Percentiles rank a stretch among this genome's conserved stretches.
phyloP scores from a whole-genome alignment of 1,140 invertebrate species.

The Eupristina koningsbergeri region DNA sequence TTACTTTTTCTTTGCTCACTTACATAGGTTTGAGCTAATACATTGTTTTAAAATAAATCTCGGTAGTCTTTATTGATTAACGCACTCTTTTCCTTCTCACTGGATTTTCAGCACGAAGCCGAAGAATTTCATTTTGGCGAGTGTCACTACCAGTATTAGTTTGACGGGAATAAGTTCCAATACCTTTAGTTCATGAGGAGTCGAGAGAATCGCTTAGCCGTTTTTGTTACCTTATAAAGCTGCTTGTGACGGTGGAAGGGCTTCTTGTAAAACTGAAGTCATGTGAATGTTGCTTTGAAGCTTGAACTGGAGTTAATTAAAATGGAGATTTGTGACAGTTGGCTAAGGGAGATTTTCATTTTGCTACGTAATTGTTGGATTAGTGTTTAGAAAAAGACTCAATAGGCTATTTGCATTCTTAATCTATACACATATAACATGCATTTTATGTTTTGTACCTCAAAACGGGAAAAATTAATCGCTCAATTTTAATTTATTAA shows the following conservation, averaged over 20 bases:
- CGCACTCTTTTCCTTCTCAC: not conserved
- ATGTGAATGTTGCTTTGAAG: not conserved
- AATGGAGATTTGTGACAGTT: not conserved
- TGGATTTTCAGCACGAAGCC: not conserved
- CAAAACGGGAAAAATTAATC: no score
- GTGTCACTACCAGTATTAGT: constrained; percentile 35
- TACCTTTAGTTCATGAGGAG: not conserved
- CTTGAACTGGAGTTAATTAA: not conserved
- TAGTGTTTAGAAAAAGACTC: no score
- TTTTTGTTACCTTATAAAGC: constrained; percentile 34
- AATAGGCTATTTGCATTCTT: no score
- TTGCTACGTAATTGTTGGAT: not conserved
- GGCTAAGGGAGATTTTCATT: not conserved
- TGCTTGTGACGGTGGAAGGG: not conserved
- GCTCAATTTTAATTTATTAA: no score
- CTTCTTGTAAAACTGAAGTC: not conserved
- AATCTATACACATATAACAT: no score
- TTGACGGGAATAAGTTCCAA: not conserved
- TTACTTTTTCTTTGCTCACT: no score
- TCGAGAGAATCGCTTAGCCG: not conserved
- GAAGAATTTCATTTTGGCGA: constrained; percentile 60
- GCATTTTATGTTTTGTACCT: no score
- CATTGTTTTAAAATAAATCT: constrained; percentile 62
- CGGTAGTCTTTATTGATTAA: constrained; percentile 60
- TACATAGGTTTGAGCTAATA: constrained; percentile 26